phyloP scores from a whole-genome alignment of 2,888 invertebrate species.

The Gisinianus flammeolus region DNA sequence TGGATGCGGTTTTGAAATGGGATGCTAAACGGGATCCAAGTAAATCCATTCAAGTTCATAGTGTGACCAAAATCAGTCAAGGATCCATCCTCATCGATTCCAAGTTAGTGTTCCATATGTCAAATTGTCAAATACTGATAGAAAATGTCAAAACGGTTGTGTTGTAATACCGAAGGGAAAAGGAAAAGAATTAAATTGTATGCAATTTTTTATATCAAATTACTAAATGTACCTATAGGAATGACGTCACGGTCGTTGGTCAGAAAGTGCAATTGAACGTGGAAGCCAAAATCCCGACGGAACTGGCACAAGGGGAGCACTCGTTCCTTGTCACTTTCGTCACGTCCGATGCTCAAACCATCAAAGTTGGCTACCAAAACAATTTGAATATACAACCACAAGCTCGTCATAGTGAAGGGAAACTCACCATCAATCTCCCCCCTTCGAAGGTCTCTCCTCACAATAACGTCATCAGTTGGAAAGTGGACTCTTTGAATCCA shows the following conservation, averaged over 20 bases:
- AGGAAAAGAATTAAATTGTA: not conserved
- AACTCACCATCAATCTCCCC: constrained; percentile 1
- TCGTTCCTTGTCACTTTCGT: not conserved
- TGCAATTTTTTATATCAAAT: no score
- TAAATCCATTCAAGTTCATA: not conserved
- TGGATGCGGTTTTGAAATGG: constrained; percentile 30
- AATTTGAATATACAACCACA: not conserved
- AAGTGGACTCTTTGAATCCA: constrained; percentile 24
- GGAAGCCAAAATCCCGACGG: constrained; percentile 19
- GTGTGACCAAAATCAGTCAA: constrained; percentile 20
- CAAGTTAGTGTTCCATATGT: constrained; percentile 18
- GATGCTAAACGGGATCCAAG: constrained; percentile 23
- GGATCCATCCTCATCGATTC: constrained; percentile 29
- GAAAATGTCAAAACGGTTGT: no score
- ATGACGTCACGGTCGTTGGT: constrained; percentile 27
- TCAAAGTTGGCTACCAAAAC: constrained; percentile 29
- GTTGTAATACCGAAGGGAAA: not conserved
- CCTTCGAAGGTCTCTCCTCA: not conserved
- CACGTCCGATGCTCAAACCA: not conserved
- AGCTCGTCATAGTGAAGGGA: not conserved
- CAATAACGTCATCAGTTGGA: not conserved
- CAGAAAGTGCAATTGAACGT: constrained; percentile 27
- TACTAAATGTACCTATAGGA: no score
- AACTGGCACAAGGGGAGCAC: constrained; percentile 24
- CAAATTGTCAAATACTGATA: no score